Evolutionary conservation across 2,888 invertebrate genomes (phyloP), one percentile per base, ranked within the genome.

Genomic region (Meteorus colon): DNA sequence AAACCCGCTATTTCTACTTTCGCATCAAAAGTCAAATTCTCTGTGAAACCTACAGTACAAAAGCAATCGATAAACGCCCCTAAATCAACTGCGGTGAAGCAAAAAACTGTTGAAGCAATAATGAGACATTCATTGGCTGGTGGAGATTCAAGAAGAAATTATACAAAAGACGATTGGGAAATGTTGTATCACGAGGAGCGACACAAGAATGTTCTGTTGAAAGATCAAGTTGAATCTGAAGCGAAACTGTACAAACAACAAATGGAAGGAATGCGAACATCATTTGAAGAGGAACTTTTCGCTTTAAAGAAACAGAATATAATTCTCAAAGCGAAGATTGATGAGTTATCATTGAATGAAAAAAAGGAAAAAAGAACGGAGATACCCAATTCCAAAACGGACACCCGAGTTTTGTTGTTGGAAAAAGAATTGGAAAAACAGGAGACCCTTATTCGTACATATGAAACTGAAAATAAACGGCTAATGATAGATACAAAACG

Each of bases 271-370:
- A 86, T 88, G 84, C 84, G 87, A 27, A 79, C 83, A 14, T 84
- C 86, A 1, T 87, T 87, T 69, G 89, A 89, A 74, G 85, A 86
- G 72, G 88, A 89, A 76, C 67, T 89, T 24, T 89, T 89, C 73
- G 77, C 84, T 0, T 68, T 89, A 1, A 89, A 87, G 51, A 89
- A 88, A 37, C 87, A 88, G 66, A 89, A 89, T 68, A 88, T 89
- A 8, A 80, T 88, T 69, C 76, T 89, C 19, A 89, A 89, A 69
- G 82, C 87, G 1, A 88, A 87, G 74, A 76, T 88, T 0, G 89
- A 89, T 60, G 88, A 89, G 34, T 70, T 86, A 0, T 78, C 82
- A 3, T 59, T 86, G 69, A 84, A 80, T 31, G 86, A 86, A 19
- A 85, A 79, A 16, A 81, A 82, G 3, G 34, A 75, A 0, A 85